phyloP scores from a whole-genome alignment of 1,140 invertebrate genomes.

The Bombus terrestris region DNA sequence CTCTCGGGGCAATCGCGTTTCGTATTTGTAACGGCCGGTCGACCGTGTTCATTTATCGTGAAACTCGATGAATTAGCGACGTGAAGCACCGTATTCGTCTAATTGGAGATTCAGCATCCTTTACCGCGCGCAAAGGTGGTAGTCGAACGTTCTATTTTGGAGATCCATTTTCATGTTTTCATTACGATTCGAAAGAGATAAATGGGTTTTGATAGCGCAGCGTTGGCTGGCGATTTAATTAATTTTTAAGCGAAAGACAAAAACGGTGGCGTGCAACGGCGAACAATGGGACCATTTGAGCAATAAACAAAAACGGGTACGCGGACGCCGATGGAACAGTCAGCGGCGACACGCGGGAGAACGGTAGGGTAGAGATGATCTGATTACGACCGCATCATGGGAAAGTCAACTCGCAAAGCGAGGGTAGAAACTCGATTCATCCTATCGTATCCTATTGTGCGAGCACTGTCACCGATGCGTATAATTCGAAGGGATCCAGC shows the following conservation, averaged over 20 bases:
- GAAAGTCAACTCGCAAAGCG: slow-evolving; percentile 76
- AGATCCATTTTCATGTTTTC: not conserved
- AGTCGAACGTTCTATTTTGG: not conserved
- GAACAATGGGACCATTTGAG: slow-evolving; percentile 41
- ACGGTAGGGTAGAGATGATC: slow-evolving; percentile 72
- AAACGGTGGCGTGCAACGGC: not conserved
- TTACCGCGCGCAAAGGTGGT: not conserved
- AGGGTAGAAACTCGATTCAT: slow-evolving; percentile 71
- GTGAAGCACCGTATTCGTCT: not conserved
- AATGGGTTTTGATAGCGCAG: not conserved
- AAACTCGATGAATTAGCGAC: not conserved
- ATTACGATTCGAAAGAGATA: not conserved
- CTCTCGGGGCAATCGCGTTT: no score
- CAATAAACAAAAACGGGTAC: slow-evolving; percentile 50
- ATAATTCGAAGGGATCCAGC: slow-evolving; percentile 70
- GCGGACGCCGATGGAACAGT: slow-evolving; percentile 10
- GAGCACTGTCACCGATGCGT: slow-evolving; percentile 73
- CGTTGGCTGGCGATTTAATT: slow-evolving; percentile 18
- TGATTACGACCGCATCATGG: slow-evolving; percentile 80
- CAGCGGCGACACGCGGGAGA: slow-evolving; percentile 24
- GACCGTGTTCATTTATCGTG: no score
- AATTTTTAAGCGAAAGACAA: slow-evolving; percentile 14
- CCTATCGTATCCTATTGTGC: slow-evolving; percentile 72
- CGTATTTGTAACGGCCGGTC: not conserved
- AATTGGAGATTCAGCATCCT: not conserved